Evolutionary conservation across 2,888 invertebrate genomes (phyloP).

Genomic region (Dolichomitus sp.): DNA sequence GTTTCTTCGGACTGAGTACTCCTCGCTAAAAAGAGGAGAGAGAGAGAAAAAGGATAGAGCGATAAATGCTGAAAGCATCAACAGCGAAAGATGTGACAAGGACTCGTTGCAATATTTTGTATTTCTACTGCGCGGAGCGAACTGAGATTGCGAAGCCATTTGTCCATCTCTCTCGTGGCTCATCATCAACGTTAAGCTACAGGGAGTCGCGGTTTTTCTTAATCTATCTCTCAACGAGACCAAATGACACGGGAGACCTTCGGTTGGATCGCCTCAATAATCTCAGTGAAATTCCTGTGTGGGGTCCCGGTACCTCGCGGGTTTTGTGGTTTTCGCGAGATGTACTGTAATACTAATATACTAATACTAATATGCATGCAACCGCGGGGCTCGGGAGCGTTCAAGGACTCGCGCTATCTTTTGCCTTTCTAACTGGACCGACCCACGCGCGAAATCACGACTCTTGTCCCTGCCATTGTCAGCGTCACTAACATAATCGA

Average conservation of each 20-base stretch:
- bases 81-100: conserved; percentile 29
- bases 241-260: conserved; percentile 74
- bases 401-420: conserved; percentile 77
- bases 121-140: conserved; percentile 35
- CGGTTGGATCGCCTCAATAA: conserved; percentile 78
- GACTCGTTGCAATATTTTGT: conserved; percentile 39
- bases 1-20: conserved; percentile 7
- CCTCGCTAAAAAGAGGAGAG: background rate
- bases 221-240: conserved; percentile 74
- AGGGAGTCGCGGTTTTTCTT: conserved; percentile 79
- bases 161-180: conserved; percentile 10
- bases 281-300: conserved; percentile 77
- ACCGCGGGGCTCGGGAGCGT: conserved; percentile 72
- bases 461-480: conserved; percentile 27
- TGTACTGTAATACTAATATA: conserved; percentile 52
- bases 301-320: conserved; percentile 65
- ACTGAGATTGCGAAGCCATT: conserved; percentile 29
- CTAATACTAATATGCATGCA: conserved; percentile 53
- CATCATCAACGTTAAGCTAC: conserved; percentile 52
- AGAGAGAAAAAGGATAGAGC: background rate
- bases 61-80: conserved; percentile 23
- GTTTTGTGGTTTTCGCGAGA: conserved; percentile 80
- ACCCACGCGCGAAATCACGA: conserved; percentile 62
- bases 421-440: conserved; percentile 68
- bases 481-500: conserved; percentile 22